phyloP scores from a whole-genome alignment of 2,797 vertebrate species.

The Pyrocephalus nanus region DNA sequence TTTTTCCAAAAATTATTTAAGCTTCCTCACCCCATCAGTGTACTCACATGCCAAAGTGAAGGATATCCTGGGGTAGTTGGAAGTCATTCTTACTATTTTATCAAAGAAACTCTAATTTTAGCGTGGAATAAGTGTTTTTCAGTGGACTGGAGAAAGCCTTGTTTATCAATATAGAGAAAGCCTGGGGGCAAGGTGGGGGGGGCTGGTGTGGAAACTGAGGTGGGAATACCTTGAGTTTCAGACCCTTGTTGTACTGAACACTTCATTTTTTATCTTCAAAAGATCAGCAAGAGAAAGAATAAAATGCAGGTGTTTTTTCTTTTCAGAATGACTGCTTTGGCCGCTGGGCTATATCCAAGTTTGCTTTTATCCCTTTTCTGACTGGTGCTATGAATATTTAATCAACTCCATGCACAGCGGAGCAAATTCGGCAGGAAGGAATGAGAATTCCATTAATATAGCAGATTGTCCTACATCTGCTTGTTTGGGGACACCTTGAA shows the following conservation, averaged over 20 bases:
- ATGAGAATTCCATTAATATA: conserved; percentile 21
- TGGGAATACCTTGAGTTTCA: neutral
- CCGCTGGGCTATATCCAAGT: conserved; percentile 34
- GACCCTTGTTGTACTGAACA: neutral
- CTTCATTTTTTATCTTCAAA: neutral
- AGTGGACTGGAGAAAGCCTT: neutral
- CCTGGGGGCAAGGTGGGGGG: no score
- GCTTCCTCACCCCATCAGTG: neutral
- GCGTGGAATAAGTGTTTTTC: neutral
- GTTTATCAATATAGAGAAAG: neutral
- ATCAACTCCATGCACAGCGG: neutral
- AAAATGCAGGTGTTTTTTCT: neutral
- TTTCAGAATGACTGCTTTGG: neutral
- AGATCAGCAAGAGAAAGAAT: neutral
- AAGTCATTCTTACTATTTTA: neutral
- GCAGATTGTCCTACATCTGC: conserved; percentile 19
- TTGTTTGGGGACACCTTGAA: conserved; percentile 31
- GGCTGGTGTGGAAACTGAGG: neutral
- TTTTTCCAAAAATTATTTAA: neutral
- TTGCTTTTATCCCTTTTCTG: conserved; percentile 60
- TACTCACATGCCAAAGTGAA: neutral
- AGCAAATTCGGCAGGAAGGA: conserved; percentile 42
- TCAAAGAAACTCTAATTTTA: neutral
- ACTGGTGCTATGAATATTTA: conserved; percentile 60
- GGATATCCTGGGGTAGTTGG: neutral